Conservation (phyloP, 2,113 vertebrate genomes). For the Prochilodus magdalenae region DNA sequence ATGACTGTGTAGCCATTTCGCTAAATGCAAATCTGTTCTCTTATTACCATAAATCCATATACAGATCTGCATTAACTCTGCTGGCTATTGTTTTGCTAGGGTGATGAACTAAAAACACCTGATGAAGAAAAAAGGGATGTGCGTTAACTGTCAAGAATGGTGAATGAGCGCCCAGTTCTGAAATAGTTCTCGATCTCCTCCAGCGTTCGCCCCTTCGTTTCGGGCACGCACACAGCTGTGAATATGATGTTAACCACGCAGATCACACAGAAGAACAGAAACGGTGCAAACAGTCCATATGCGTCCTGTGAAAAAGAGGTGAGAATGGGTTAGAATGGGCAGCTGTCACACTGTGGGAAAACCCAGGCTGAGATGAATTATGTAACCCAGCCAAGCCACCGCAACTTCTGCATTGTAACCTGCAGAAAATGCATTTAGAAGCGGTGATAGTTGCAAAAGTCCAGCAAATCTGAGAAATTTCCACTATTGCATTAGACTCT, state of each 20-base stretch:
- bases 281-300: slow-evolving; percentile 85
- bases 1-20: no score
- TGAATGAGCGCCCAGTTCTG: slow-evolving; percentile 77
- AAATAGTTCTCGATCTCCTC: slow-evolving; percentile 96
- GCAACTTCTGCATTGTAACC: not conserved
- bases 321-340: not conserved
- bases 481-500: not conserved
- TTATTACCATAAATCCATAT: not conserved
- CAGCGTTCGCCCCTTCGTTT: slow-evolving; percentile 88
- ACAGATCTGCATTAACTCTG: not conserved
- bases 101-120: no score
- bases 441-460: not conserved
- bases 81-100: no score
- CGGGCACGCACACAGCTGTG: slow-evolving; percentile 86
- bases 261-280: slow-evolving; percentile 85
- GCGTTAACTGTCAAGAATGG: slow-evolving; percentile 60
- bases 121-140: not conserved
- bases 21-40: not conserved
- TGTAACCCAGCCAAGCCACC: not conserved
- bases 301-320: slow-evolving; percentile 59
- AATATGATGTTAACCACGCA: slow-evolving; percentile 85
- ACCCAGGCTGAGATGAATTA: not conserved
- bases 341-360: slow-evolving; percentile 2
- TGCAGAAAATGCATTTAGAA: not conserved
- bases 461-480: not conserved